A percentile compares a stretch with the other conserved stretches of the same genome.
Conservation (phyloP, 2,797 vertebrate species). For the Semotilus atromaculatus region DNA sequence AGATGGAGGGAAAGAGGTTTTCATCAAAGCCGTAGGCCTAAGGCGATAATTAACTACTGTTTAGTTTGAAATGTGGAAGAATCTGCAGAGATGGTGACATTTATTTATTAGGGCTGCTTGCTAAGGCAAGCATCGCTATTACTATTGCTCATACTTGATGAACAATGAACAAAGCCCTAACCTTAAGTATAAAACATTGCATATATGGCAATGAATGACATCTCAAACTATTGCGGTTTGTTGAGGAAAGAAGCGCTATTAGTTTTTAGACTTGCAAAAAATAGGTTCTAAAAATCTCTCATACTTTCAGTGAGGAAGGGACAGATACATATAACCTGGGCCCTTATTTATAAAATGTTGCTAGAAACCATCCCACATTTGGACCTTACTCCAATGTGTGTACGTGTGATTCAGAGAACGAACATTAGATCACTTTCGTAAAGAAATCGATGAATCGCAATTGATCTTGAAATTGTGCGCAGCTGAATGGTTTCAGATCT, state of each 20-base stretch:
- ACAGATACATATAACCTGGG: neutral
- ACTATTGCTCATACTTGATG: conserved; percentile 55
- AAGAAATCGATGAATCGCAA: neutral
- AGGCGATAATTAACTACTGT: conserved; percentile 80
- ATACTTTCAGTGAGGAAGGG: neutral
- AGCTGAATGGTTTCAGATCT: too few relatives aligned
- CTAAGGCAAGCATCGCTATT: conserved; percentile 53
- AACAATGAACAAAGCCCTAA: conserved; percentile 22
- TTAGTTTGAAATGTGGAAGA: conserved; percentile 74
- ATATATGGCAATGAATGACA: neutral
- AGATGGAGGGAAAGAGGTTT: conserved; percentile 70
- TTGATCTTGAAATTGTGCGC: too few relatives aligned
- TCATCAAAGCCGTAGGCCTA: conserved; percentile 79
- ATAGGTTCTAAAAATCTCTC: neutral
- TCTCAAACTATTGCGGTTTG: neutral
- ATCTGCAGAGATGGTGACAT: conserved; percentile 69
- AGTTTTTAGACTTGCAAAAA: neutral
- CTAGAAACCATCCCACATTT: neutral
- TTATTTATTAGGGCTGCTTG: conserved; percentile 76
- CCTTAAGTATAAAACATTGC: neutral
- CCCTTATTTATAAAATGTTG: neutral
- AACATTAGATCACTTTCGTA: neutral
- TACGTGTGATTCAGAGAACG: neutral
- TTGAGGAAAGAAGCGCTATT: neutral
- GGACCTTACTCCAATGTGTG: neutral